Conservation (phyloP, 1,140 invertebrate genomes). For the Formica exsecta region DNA sequence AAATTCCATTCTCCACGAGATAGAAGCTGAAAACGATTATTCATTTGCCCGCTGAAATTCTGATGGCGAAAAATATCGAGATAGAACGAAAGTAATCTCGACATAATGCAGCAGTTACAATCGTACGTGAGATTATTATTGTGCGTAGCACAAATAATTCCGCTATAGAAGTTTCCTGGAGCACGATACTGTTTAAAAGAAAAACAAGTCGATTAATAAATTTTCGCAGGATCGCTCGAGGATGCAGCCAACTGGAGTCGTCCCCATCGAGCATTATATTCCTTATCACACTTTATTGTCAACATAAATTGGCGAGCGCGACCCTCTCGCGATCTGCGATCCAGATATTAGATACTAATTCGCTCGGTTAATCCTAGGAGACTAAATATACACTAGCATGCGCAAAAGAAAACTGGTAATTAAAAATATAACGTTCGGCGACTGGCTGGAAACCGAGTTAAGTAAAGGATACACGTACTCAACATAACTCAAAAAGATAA, state of each 20-base stretch:
- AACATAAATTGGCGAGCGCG: constrained; percentile 23
- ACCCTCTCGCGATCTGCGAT: constrained; percentile 59
- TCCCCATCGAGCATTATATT: not conserved
- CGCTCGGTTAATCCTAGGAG: constrained; percentile 63
- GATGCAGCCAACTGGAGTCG: constrained; percentile 1
- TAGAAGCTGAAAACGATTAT: not conserved
- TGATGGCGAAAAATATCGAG: not conserved
- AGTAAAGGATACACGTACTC: constrained; percentile 56
- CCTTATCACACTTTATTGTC: not conserved
- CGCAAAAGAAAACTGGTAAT: constrained; percentile 63
- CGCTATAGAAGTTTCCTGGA: constrained; percentile 79
- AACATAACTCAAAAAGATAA: constrained; percentile 54
- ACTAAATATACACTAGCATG: constrained; percentile 72
- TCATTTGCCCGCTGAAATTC: not conserved
- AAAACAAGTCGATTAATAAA: constrained; percentile 73
- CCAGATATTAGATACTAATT: constrained; percentile 47
- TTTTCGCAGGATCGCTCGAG: constrained; percentile 54
- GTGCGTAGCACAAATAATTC: constrained; percentile 72
- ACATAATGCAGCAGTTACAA: constrained; percentile 10
- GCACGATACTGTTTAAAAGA: constrained; percentile 69
- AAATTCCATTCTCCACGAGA: not conserved
- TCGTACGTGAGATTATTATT: constrained; percentile 58
- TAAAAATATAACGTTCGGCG: constrained; percentile 39
- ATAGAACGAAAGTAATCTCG: constrained; percentile 63
- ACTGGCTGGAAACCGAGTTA: constrained; percentile 52